Evolutionary conservation across 2,888 invertebrate genomes (phyloP).

Genomic region (Epirrhoe alternata): DNA sequence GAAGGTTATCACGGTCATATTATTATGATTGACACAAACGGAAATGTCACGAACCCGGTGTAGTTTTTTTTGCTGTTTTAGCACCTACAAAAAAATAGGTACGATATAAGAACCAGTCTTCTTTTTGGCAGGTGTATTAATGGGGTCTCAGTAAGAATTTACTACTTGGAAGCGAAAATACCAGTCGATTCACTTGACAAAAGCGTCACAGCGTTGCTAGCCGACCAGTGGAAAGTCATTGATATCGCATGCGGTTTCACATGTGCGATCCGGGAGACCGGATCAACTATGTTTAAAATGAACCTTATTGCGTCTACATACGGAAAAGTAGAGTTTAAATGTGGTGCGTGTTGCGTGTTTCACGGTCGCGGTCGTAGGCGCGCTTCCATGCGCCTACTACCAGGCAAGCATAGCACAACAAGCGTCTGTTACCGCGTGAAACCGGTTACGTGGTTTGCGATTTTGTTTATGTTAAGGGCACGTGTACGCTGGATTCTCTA

Average conservation of each 20-base stretch:
- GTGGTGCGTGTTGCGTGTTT: slow-evolving; percentile 50
- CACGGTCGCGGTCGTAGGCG: slow-evolving; percentile 52
- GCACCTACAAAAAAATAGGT: neutral
- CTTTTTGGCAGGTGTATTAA: neutral
- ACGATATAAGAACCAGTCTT: no score
- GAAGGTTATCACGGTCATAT: slow-evolving; percentile 3
- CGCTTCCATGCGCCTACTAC: slow-evolving; percentile 73
- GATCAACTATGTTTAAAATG: slow-evolving; percentile 8
- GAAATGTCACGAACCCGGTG: neutral
- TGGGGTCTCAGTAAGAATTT: neutral
- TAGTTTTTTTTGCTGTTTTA: neutral
- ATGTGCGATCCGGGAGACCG: slow-evolving; percentile 48
- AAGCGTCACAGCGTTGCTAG: slow-evolving; percentile 13
- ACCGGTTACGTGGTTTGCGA: slow-evolving; percentile 35
- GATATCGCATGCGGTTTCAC: slow-evolving; percentile 48
- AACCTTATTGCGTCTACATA: slow-evolving; percentile 15
- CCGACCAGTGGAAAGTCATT: slow-evolving; percentile 40
- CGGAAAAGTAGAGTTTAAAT: slow-evolving; percentile 21
- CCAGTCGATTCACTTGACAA: slow-evolving; percentile 5
- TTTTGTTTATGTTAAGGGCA: slow-evolving; percentile 14
- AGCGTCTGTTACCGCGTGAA: slow-evolving; percentile 41
- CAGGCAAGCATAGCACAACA: slow-evolving; percentile 58
- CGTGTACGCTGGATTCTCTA: slow-evolving; percentile 9
- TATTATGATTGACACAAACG: neutral
- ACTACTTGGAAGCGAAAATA: neutral